Evolutionary conservation across 2,888 invertebrate species (phyloP).

Genomic region (Himalopsyche tibetana): DNA sequence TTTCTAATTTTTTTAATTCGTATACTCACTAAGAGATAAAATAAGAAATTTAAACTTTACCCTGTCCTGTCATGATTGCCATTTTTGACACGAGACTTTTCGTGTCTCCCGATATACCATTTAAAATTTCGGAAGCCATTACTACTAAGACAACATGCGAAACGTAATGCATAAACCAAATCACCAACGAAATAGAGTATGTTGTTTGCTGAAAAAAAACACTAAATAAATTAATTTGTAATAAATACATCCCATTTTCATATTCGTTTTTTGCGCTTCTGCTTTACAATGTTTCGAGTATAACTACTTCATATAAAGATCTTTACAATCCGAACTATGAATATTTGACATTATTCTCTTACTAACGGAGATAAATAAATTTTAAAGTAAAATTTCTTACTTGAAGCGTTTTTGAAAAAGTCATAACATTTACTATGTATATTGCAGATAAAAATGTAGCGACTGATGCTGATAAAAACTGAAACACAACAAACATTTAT

Average conservation of each 20-base stretch:
- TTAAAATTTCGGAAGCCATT: not conserved
- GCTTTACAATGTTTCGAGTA: no score
- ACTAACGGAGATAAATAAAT: no score
- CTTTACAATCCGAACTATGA: no score
- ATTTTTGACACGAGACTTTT: not conserved
- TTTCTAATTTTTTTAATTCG: no score
- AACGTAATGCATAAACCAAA: not conserved
- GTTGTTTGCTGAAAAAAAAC: not conserved
- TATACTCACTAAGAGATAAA: no score
- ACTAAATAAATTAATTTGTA: no score
- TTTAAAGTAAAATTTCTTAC: not conserved
- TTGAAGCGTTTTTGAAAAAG: not conserved
- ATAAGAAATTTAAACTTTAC: not conserved
- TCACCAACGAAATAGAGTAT: not conserved
- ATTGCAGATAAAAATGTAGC: slow-evolving; percentile 9
- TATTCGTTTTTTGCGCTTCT: no score
- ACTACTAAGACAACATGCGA: not conserved
- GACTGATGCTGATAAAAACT: not conserved
- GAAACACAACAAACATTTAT: not conserved
- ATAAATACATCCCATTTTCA: no score
- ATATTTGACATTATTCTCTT: no score
- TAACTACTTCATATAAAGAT: no score
- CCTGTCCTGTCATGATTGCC: not conserved
- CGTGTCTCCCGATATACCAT: not conserved
- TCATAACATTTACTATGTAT: not conserved